These are phyloP conservation scores for Plectus sambesii DNA, from an alignment of 1,140 invertebrate species.

Conservation along the genomic window DNA sequence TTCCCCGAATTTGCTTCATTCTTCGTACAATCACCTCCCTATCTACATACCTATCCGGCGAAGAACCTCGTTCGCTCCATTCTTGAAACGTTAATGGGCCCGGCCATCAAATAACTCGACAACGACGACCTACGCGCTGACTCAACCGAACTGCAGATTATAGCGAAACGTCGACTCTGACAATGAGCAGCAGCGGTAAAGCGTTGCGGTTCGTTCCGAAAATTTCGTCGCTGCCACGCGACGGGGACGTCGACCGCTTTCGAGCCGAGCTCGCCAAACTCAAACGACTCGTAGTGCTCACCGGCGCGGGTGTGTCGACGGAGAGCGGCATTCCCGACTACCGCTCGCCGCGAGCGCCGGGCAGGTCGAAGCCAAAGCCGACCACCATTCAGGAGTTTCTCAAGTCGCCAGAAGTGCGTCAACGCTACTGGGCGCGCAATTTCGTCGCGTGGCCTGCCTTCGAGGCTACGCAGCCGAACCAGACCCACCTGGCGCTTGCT, in stretches of 20 bases:
- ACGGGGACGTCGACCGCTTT: constrained; percentile 8
- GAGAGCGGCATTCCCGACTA: constrained; percentile 71
- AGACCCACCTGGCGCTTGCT: constrained; percentile 49
- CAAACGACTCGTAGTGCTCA: constrained; percentile 57
- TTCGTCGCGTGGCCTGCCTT: constrained; percentile 75
- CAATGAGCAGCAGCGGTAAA: too few relatives aligned
- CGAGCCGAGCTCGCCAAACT: constrained; percentile 33
- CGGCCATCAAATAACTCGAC: too few relatives aligned
- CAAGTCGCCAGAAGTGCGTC: constrained; percentile 56
- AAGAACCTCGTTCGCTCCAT: too few relatives aligned
- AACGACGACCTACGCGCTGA: too few relatives aligned
- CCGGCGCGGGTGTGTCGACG: constrained; percentile 87
- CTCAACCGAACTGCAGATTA: too few relatives aligned
- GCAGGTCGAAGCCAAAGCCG: constrained; percentile 71
- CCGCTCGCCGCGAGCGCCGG: constrained; percentile 79
- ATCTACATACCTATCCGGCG: too few relatives aligned
- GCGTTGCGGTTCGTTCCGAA: too few relatives aligned
- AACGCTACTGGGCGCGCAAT: constrained; percentile 89
- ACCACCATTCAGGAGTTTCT: constrained; percentile 73
- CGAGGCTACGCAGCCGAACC: constrained; percentile 51
- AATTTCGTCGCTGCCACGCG: too few relatives aligned
- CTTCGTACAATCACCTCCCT: too few relatives aligned
- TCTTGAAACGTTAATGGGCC: too few relatives aligned
- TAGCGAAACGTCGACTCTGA: too few relatives aligned
- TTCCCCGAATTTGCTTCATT: too few relatives aligned